Evolutionary conservation across 2,888 invertebrate species (phyloP), one percentile per base, ranked within the genome.

Genomic region (Caenorhabditis sinica): DNA sequence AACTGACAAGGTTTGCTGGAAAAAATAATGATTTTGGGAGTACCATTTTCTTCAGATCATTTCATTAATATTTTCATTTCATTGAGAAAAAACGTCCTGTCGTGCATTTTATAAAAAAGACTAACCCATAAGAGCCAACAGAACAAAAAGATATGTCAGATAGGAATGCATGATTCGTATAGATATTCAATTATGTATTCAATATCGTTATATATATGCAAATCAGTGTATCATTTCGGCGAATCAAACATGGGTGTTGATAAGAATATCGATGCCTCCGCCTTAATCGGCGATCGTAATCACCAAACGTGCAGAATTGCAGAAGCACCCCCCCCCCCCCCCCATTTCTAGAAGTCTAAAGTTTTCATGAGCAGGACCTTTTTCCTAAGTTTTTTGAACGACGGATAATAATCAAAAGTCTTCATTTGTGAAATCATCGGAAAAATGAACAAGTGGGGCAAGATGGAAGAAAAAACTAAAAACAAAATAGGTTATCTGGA

Each of bases 361-460:
- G 33, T 4, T 36, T 36, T 36, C 33, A 36, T 36, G 33, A 4
- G 9, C 9, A 36, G 33, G 33, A 36, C 33, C n/a, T n/a, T n/a
- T n/a, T n/a, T n/a, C n/a, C n/a, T n/a, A n/a, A n/a, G n/a, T n/a
- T n/a, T n/a, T n/a, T n/a, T n/a, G n/a, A n/a, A n/a, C n/a, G n/a
- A n/a, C n/a, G n/a, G n/a, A n/a, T n/a, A n/a, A n/a, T n/a, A 56
- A 56, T 56, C 45, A 23, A 68, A 23, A 76, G 25, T 76, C 49
- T 79, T 79, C 49, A 79, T 72, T 56, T 23, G 45, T 28, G 15
- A 58, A 72, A 72, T 79, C 79, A 79, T 72, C 79, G 79, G 79
- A 79, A 72, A 28, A 79, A 56, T 51, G 49, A 77, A 79, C 63
- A 79, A 23, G 60, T 79, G 72, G 45, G 79, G 79, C 79, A 79